Base-by-base conservation (phyloP, 2,797 vertebrate genomes). In the Acipenser oxyrinchus region DNA sequence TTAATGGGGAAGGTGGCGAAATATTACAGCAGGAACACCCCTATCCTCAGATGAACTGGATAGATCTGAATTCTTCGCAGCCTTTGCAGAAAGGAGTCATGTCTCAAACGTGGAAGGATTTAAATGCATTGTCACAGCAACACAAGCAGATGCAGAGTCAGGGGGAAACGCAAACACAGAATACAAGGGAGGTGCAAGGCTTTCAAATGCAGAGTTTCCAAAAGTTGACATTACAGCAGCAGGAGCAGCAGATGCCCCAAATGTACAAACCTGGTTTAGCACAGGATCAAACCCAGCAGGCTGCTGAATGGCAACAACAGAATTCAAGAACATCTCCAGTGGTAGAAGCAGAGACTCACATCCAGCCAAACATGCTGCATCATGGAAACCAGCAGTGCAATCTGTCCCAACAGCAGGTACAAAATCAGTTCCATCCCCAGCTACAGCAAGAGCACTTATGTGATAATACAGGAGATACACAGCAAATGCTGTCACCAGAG, bases 401-500 rank as follows among this genome's bases (percentile, higher is more conserved):
- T 74, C 75, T 83, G 58, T 79, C 85, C 73, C 89, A 83, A 70
- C 79, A 86, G 57, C 83, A 81, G 66, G 57, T 63, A 7, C 80
- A 91, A 12, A 82, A 84, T 68, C 75, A 79, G 72, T 81, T 83
- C 71, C 81, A 78, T 67, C 67, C 73, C 51, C 76, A 77, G 2
- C 73, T 85, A 71, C 90, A 91, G 81, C 83, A 87, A 72, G 82
- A 92, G 83, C 91, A 88, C 85, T 91, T 93, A 88, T 81, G 84
- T 71, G 82, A 84, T 69, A 87, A 86, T 73, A 66, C 83, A 53
- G 83, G 84, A 68, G 89, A 93, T 70, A 79, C 86, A 0, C 87
- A 91, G 71, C 88, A 85, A 9, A 89, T 91, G 78, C 65, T 88
- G 71, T 86, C 84, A 64, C 84, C 89, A 49, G 84, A 83, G 60